Evolutionary conservation across 1,140 invertebrate genomes (phyloP).

Genomic region (Drosophila dunni): DNA sequence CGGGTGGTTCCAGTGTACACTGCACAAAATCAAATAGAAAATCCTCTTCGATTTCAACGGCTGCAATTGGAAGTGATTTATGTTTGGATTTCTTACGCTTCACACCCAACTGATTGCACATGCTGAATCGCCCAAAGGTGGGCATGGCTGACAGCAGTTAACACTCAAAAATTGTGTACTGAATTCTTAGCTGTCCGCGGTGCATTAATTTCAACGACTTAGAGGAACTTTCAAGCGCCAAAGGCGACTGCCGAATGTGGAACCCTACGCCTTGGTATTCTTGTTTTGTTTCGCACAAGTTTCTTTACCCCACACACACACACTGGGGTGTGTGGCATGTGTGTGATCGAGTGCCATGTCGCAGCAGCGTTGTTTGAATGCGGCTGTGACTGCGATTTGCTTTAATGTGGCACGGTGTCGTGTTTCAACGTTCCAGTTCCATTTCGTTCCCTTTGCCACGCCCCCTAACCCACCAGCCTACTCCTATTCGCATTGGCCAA

Average conservation of each 20-base stretch:
- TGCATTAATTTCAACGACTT: conserved; percentile 35
- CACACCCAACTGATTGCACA: conserved; percentile 19
- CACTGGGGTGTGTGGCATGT: conserved; percentile 38
- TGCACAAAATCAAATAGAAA: conserved; percentile 79
- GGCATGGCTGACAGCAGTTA: conserved; percentile 12
- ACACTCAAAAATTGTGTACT: background rate
- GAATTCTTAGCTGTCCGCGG: background rate
- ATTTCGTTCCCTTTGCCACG: background rate
- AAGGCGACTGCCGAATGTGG: conserved; percentile 70
- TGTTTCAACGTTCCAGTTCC: conserved; percentile 38
- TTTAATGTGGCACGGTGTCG: conserved; percentile 55
- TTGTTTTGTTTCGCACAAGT: conserved; percentile 49
- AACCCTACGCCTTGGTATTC: conserved; percentile 51
- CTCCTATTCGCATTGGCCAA: conserved; percentile 14
- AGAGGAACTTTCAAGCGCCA: conserved; percentile 67
- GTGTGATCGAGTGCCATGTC: conserved; percentile 39
- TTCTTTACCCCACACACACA: conserved; percentile 32
- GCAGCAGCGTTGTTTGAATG: background rate
- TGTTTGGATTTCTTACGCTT: conserved; percentile 27
- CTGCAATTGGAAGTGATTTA: conserved; percentile 26
- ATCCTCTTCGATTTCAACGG: conserved; percentile 52
- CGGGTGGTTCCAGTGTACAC: conserved; percentile 70
- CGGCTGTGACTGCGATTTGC: conserved; percentile 36
- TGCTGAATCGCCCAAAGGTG: conserved; percentile 27
- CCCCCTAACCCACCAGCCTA: background rate